These are phyloP conservation scores for Papilio polytes DNA, from an alignment of 1,140 invertebrate species.

Conservation along the genomic window DNA sequence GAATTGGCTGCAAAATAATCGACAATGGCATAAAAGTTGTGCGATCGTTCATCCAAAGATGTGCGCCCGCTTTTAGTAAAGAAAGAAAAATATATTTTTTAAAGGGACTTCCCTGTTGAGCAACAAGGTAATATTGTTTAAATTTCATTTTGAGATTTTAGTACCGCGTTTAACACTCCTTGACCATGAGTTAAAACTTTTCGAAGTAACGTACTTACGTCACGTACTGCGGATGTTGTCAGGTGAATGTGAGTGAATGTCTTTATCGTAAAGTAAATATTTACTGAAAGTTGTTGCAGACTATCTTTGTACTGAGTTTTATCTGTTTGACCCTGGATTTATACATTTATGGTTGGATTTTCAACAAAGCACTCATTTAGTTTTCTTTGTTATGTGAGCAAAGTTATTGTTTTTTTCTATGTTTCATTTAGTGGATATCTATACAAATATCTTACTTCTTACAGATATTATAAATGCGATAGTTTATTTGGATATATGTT, in stretches of 20 bases:
- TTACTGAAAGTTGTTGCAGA: conserved; percentile 2
- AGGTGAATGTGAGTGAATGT: background rate
- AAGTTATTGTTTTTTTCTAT: background rate
- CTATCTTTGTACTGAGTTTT: background rate
- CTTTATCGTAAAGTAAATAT: background rate
- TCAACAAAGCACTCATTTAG: background rate
- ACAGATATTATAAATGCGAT: too few relatives aligned
- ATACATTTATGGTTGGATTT: background rate
- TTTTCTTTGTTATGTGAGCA: background rate
- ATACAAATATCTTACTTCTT: background rate
- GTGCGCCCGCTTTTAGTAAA: too few relatives aligned
- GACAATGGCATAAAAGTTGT: too few relatives aligned
- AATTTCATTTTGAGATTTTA: too few relatives aligned
- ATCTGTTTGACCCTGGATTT: background rate
- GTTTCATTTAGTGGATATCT: too few relatives aligned
- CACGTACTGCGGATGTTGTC: background rate
- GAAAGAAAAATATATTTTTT: too few relatives aligned
- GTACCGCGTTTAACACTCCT: background rate
- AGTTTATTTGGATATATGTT: background rate
- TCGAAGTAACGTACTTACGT: background rate
- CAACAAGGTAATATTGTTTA: too few relatives aligned
- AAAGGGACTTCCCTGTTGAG: too few relatives aligned
- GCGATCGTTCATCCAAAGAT: too few relatives aligned
- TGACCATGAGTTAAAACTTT: background rate
- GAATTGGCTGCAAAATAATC: too few relatives aligned